Evolutionary conservation across 2,888 invertebrate genomes (phyloP).

Genomic region (Nomada hirtipes): DNA sequence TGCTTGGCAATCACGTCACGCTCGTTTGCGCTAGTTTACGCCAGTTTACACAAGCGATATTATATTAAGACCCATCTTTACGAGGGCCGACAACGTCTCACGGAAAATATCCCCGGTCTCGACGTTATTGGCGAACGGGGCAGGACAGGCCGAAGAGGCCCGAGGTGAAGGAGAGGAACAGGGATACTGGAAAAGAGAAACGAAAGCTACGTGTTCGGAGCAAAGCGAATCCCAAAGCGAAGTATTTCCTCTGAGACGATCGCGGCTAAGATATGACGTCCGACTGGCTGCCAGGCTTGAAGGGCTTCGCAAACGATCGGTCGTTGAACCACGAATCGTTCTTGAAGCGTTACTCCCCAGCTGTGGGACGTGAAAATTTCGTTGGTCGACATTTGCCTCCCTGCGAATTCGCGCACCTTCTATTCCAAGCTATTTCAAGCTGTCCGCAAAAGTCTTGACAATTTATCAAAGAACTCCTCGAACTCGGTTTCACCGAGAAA

Average conservation of each 20-base stretch:
- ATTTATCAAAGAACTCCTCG: neutral
- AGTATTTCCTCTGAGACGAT: constrained; percentile 57
- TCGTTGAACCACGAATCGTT: constrained; percentile 63
- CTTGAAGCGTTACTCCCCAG: constrained; percentile 44
- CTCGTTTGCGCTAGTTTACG: constrained; percentile 61
- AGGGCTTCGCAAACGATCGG: constrained; percentile 65
- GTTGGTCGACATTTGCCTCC: constrained; percentile 17
- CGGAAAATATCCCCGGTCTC: constrained; percentile 22
- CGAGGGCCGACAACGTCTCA: constrained; percentile 28
- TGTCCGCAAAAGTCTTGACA: neutral
- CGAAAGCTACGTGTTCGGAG: constrained; percentile 14
- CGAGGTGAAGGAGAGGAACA: neutral
- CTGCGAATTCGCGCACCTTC: neutral
- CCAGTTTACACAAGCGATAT: constrained; percentile 58
- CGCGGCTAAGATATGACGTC: constrained; percentile 56
- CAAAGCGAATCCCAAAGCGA: constrained; percentile 42
- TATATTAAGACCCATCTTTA: constrained; percentile 51
- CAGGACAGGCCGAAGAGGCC: neutral
- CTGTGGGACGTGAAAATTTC: constrained; percentile 49
- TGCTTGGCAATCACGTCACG: constrained; percentile 47
- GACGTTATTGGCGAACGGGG: constrained; percentile 32
- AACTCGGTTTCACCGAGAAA: no score
- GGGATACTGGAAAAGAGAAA: neutral
- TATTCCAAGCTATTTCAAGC: neutral
- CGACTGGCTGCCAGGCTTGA: constrained; percentile 58